Evolutionary conservation across 2,797 vertebrate genomes (phyloP).

Genomic region (Chaetophractus vellerosus): DNA sequence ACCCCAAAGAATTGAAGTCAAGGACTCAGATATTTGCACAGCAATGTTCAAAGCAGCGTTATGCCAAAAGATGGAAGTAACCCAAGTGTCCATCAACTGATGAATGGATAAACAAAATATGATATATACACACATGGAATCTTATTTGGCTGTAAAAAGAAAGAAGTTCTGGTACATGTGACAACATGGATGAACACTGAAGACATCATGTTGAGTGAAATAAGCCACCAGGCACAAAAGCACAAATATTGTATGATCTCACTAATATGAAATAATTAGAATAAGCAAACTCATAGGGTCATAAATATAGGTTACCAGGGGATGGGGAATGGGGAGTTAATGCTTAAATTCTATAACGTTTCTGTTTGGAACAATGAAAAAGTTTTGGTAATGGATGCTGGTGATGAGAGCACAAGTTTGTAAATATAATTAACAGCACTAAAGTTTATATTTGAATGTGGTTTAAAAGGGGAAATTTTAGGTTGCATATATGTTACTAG

Average conservation of each 20-base stretch:
- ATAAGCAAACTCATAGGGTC: neutral
- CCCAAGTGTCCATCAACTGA: too few species aligned
- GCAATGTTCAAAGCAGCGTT: neutral
- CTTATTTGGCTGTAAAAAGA: neutral
- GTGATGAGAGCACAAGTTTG: too few species aligned
- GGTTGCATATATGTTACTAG: too few species aligned
- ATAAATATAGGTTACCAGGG: neutral
- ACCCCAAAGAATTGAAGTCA: neutral
- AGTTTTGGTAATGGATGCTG: too few species aligned
- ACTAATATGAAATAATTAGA: neutral
- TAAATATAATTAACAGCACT: too few species aligned
- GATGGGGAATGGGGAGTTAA: neutral
- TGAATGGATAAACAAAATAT: neutral
- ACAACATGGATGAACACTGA: neutral
- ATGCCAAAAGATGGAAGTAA: too few species aligned
- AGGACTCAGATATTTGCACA: neutral
- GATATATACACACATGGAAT: neutral
- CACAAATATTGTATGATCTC: neutral
- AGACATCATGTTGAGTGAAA: neutral
- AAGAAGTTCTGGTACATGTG: neutral
- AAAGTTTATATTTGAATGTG: too few species aligned
- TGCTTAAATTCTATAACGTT: neutral
- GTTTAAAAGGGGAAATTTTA: too few species aligned
- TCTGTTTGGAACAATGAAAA: too few species aligned
- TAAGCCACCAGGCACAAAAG: neutral